Base-by-base conservation (phyloP, 2,888 invertebrate genomes). In the Chaitophorus viminalis region DNA sequence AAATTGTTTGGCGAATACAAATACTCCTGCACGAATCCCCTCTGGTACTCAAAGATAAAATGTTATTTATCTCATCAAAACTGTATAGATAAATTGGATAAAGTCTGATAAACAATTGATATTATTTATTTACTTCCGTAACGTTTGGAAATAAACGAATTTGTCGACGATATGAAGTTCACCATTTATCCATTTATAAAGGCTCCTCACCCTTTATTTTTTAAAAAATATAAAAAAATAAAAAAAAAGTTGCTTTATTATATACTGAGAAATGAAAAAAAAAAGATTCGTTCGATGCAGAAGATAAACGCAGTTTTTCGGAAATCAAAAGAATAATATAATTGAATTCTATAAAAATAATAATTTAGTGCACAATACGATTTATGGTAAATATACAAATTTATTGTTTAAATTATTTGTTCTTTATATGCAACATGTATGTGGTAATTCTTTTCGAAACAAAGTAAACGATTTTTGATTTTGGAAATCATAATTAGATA, bases 71-170 rank as follows among this genome's bases (percentile, higher is more conserved):
- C 54, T 60, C 36, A 36, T 60, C 36, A 36, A 60, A 33, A 60
- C 60, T n/a, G n/a, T 25, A 36, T 25, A 36, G n/a, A 60, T 60
- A 78, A 54, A 78, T 78, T 25, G 36, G 36, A 60, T 36, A n/a
- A 78, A n/a, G 60, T 78, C 25, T 46, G 9, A 46, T 46, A 46
- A 46, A 78, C n/a, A 46, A 60, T 78, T 78, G 14, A 60, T 78
- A 36, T 78, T 78, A 78, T 60, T 60, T 78, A 60, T 36, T 68
- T 78, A 60, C 60, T 33, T 60, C n/a, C 33, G 17, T 33, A 78
- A 78, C 11, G 36, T 74, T 74, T 74, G 25, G 14, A 74, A 68
- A 68, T 29, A 68, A 68, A 29, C 29, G 46, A 46, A 46, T 46
- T 29, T 68, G 3, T 68, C 4, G 29, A 25, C 68, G 21, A 29